These are phyloP conservation scores for Chymomyza fuscimana DNA, from an alignment of 2,888 invertebrate genomes.

Conservation along the genomic window DNA sequence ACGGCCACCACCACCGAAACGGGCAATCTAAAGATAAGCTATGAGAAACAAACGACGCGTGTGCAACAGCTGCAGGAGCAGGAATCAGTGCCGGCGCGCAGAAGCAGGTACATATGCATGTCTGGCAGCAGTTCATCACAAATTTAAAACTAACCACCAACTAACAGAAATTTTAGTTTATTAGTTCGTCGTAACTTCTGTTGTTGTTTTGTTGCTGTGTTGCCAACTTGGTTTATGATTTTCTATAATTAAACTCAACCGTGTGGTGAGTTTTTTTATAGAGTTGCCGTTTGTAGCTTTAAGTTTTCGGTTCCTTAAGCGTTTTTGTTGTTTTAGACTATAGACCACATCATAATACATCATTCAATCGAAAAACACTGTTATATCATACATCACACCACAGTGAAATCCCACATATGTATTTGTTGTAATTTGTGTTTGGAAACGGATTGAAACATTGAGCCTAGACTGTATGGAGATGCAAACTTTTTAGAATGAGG, in stretches of 20 bases:
- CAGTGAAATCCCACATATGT: neutral
- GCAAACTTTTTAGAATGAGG: too few relatives aligned
- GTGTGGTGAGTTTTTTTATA: conserved; percentile 24
- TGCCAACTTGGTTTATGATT: conserved; percentile 16
- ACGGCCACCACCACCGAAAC: conserved; percentile 80
- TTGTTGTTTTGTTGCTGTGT: conserved; percentile 53
- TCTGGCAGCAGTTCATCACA: conserved; percentile 10
- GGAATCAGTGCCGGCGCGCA: conserved; percentile 81
- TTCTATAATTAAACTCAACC: conserved; percentile 14
- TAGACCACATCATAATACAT: conserved; percentile 4
- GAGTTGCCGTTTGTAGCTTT: conserved; percentile 7
- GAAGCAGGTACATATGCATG: conserved; percentile 80
- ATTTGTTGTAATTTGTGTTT: conserved; percentile 12
- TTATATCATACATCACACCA: neutral
- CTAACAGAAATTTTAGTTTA: neutral
- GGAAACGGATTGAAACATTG: neutral
- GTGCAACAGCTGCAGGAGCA: conserved; percentile 80
- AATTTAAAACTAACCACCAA: conserved; percentile 9
- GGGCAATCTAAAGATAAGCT: conserved; percentile 81
- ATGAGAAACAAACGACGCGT: conserved; percentile 81
- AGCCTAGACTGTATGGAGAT: neutral
- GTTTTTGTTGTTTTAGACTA: conserved; percentile 17
- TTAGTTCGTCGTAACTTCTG: conserved; percentile 21
- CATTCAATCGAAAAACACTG: neutral
- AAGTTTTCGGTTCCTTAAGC: conserved; percentile 8